A percentile compares a stretch with the other conserved stretches of the same genome.
These are phyloP conservation scores for Conops quadrifasciatus DNA, from an alignment of 2,888 invertebrate genomes.

Conservation along the genomic window DNA sequence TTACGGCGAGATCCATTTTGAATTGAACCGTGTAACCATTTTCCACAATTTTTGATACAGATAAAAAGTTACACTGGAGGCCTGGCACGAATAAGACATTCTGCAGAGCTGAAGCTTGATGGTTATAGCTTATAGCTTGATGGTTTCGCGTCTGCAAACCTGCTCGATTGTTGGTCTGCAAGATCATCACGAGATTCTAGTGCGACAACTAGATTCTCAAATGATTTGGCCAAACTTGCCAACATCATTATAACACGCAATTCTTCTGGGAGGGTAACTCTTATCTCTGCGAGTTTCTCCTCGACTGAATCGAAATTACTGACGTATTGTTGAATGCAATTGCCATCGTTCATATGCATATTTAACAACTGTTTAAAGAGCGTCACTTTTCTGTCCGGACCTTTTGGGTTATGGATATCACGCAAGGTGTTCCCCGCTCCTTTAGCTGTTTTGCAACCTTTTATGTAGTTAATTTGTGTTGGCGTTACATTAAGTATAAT, in stretches of 20 bases:
- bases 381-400: slow-evolving; percentile 35
- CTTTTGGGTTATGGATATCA: slow-evolving; percentile 36
- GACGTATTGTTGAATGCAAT: slow-evolving; percentile 19
- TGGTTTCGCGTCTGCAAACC: slow-evolving; percentile 18
- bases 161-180: slow-evolving; percentile 30
- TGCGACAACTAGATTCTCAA: slow-evolving; percentile 32
- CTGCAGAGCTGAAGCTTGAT: too few relatives aligned
- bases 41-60: slow-evolving; percentile 18
- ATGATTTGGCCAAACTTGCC: slow-evolving; percentile 29
- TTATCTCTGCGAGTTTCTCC: slow-evolving; percentile 29
- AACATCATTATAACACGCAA: slow-evolving; percentile 31
- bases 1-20: neutral
- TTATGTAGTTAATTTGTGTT: slow-evolving; percentile 36
- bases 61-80: slow-evolving; percentile 38
- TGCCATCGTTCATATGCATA: slow-evolving; percentile 22
- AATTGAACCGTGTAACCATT: slow-evolving; percentile 17
- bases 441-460: slow-evolving; percentile 38
- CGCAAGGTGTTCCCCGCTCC: slow-evolving; percentile 37
- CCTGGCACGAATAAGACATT: slow-evolving; percentile 37
- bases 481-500: slow-evolving; percentile 31
- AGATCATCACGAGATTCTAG: slow-evolving; percentile 28
- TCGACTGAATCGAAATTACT: slow-evolving; percentile 17
- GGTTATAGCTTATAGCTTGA: slow-evolving; percentile 19
- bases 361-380: slow-evolving; percentile 25
- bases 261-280: slow-evolving; percentile 27